Percentiles rank a stretch among this genome's conserved stretches.
These are phyloP conservation scores for Pseudocheirus occidentalis DNA, from an alignment of 2,797 vertebrate species.

Conservation along the genomic window DNA sequence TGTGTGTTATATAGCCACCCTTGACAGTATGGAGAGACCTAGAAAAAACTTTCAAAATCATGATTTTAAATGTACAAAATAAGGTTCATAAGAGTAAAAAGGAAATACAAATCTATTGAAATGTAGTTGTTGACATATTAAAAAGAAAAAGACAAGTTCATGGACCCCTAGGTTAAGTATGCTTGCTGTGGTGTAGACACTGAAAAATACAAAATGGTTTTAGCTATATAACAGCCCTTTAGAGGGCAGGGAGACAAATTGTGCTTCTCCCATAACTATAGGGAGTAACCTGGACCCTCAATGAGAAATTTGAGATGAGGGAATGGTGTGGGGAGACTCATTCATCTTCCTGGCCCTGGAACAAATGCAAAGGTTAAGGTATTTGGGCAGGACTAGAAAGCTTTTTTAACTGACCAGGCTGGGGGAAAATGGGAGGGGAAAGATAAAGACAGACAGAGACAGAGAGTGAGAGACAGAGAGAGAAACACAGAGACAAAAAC, in stretches of 20 bases:
- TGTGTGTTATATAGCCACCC: no score
- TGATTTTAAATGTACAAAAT: neutral
- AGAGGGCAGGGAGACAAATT: neutral
- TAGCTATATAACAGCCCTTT: neutral
- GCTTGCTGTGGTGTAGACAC: neutral
- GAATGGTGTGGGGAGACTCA: neutral
- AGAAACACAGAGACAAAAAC: no score
- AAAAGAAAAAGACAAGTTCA: neutral
- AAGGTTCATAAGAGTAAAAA: neutral
- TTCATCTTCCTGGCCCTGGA: neutral
- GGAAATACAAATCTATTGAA: neutral
- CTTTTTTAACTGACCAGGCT: neutral
- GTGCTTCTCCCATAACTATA: neutral
- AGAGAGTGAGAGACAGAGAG: neutral
- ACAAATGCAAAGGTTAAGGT: neutral
- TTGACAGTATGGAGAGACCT: neutral
- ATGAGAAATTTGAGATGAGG: neutral
- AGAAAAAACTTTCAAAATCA: neutral
- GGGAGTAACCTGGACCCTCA: neutral
- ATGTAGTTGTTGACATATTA: neutral
- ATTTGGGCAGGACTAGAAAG: neutral
- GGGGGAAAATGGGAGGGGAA: neutral
- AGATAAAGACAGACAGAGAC: neutral
- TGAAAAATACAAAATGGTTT: neutral
- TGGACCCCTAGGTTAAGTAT: neutral